Evolutionary conservation across 2,888 invertebrate species (phyloP).

Genomic region (Yponomeuta cagnagella): DNA sequence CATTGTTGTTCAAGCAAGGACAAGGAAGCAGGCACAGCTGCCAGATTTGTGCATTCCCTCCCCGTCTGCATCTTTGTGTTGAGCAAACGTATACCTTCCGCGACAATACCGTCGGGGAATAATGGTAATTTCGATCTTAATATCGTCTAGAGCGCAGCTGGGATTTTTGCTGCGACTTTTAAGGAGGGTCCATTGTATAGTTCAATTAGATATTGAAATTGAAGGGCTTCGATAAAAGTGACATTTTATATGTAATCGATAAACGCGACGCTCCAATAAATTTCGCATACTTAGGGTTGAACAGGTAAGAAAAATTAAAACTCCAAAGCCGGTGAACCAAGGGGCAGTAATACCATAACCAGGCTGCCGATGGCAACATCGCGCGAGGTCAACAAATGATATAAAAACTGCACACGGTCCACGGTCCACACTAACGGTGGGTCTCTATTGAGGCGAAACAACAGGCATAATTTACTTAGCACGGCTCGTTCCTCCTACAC

Average conservation of each 20-base stretch:
- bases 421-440: slow-evolving; percentile 37
- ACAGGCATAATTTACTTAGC: slow-evolving; percentile 38
- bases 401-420: slow-evolving; percentile 15
- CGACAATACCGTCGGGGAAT: slow-evolving; percentile 55
- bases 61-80: slow-evolving; percentile 69
- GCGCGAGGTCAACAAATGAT: slow-evolving; percentile 8
- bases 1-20: slow-evolving; percentile 59
- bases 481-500: slow-evolving; percentile 39
- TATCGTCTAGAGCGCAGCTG: slow-evolving; percentile 71
- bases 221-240: slow-evolving; percentile 39
- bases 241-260: slow-evolving; percentile 39
- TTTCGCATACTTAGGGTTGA: neutral
- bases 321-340: no score
- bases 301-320: neutral
- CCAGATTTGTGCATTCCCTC: slow-evolving; percentile 68
- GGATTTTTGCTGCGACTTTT: slow-evolving; percentile 43
- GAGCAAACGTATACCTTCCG: slow-evolving; percentile 32
- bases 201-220: slow-evolving; percentile 26
- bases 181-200: slow-evolving; percentile 42
- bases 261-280: slow-evolving; percentile 9
- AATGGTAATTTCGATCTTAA: slow-evolving; percentile 75
- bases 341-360: neutral
- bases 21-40: slow-evolving; percentile 70
- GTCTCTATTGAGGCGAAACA: slow-evolving; percentile 51
- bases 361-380: neutral